A percentile compares a stretch with the other conserved stretches of the same genome.
Conservation (phyloP, 2,888 invertebrate species). For the Muscina levida region DNA sequence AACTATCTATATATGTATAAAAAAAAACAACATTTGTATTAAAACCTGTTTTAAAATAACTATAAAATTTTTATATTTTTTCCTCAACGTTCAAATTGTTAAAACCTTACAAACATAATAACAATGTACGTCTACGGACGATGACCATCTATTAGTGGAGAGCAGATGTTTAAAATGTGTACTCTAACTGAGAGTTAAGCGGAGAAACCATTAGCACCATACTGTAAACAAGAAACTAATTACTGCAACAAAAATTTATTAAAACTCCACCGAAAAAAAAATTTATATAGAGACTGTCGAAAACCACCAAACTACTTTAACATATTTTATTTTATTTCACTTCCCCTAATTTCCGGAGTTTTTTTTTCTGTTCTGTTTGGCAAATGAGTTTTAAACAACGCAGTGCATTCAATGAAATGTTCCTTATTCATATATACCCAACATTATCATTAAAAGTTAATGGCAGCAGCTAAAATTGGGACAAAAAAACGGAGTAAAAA, state of each 20-base stretch:
- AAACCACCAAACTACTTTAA: neutral
- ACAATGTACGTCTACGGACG: too few relatives aligned
- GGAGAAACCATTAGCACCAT: constrained; percentile 43
- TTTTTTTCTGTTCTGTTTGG: neutral
- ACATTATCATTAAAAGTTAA: constrained; percentile 39
- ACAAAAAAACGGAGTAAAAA: neutral
- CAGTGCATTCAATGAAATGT: constrained; percentile 21
- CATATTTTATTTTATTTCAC: constrained; percentile 28
- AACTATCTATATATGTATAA: too few relatives aligned
- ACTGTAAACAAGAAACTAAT: constrained; percentile 47
- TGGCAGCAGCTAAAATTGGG: constrained; percentile 7
- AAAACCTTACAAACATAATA: too few relatives aligned
- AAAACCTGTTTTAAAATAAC: too few relatives aligned
- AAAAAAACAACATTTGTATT: too few relatives aligned
- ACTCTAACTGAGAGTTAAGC: constrained; percentile 21
- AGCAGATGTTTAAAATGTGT: constrained; percentile 38
- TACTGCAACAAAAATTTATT: constrained; percentile 35
- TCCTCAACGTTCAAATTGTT: too few relatives aligned
- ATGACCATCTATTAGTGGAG: constrained; percentile 15
- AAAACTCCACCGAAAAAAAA: constrained; percentile 16
- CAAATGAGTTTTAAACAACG: constrained; percentile 37
- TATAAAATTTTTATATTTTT: too few relatives aligned
- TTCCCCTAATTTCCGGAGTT: constrained; percentile 10
- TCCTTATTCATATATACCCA: constrained; percentile 23
- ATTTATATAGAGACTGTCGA: neutral